Evolutionary conservation across 1,140 invertebrate genomes (phyloP).

Genomic region (Drosophila setifemur): DNA sequence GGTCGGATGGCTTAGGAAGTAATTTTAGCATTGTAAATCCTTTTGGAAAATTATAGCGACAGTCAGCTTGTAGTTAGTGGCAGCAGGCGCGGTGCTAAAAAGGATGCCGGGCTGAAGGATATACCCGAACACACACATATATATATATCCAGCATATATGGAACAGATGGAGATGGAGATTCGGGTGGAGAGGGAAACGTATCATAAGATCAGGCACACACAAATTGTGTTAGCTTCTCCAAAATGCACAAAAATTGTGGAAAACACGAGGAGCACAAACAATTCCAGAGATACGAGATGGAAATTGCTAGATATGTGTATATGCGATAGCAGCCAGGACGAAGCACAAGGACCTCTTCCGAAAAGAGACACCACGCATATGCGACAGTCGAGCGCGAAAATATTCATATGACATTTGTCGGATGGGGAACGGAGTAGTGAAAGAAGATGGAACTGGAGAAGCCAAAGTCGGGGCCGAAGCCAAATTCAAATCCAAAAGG

Average conservation of each 20-base stretch:
- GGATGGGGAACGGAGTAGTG: conserved; percentile 2
- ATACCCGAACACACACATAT: background rate
- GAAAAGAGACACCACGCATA: no score
- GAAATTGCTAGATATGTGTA: conserved; percentile 22
- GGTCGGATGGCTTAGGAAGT: conserved; percentile 78
- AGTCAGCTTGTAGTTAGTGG: conserved; percentile 78
- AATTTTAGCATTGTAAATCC: conserved; percentile 79
- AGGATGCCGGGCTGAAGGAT: background rate
- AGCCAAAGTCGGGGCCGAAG: conserved; percentile 30
- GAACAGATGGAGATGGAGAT: background rate
- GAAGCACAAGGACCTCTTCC: background rate
- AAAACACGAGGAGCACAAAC: conserved; percentile 38
- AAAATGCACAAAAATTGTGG: conserved; percentile 57
- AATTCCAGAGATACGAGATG: conserved; percentile 25
- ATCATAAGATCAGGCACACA: conserved; percentile 73
- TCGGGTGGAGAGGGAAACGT: background rate
- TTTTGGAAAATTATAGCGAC: conserved; percentile 79
- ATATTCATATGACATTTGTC: conserved; percentile 76
- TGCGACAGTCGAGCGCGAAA: conserved; percentile 49
- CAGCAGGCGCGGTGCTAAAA: conserved; percentile 27
- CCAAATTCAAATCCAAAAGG: conserved; percentile 13
- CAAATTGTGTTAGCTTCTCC: conserved; percentile 64
- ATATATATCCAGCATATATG: background rate
- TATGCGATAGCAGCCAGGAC: background rate
- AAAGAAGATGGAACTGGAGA: conserved; percentile 13